Evolutionary conservation across 2,888 invertebrate genomes (phyloP).

Genomic region (Drosophila multiciliata): DNA sequence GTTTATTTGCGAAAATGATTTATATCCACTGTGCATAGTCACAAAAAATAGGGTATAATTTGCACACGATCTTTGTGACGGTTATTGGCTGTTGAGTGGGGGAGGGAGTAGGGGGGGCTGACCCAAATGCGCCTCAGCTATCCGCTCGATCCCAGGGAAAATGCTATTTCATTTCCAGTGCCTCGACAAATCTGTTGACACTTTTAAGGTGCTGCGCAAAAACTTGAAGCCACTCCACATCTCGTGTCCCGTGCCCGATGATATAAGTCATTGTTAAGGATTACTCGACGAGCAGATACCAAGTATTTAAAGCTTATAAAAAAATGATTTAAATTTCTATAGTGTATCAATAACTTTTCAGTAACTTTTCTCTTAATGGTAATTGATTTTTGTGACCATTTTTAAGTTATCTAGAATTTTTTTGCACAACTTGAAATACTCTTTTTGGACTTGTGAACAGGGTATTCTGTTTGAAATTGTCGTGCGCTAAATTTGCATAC

Average conservation of each 20-base stretch:
- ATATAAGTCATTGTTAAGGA: not conserved
- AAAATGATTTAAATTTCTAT: not conserved
- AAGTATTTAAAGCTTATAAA: not conserved
- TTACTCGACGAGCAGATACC: not conserved
- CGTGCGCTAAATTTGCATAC: constrained; percentile 57
- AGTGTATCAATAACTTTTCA: too few species aligned
- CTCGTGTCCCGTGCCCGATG: not conserved
- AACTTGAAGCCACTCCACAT: constrained; percentile 13
- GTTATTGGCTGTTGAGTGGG: constrained; percentile 40
- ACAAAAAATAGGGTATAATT: constrained; percentile 1
- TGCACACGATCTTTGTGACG: constrained; percentile 29
- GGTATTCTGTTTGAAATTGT: constrained; percentile 36
- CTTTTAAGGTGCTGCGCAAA: constrained; percentile 63
- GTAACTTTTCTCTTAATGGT: not conserved
- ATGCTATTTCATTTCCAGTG: constrained; percentile 32
- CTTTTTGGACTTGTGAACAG: not conserved
- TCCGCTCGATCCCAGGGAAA: constrained; percentile 24
- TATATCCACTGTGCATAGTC: constrained; percentile 10
- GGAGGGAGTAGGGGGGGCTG: constrained; percentile 20
- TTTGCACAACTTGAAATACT: not conserved
- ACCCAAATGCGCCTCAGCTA: constrained; percentile 45
- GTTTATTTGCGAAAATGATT: not conserved
- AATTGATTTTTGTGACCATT: not conserved
- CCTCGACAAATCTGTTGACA: constrained; percentile 69
- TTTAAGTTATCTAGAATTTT: not conserved